Base-by-base conservation (phyloP, 2,888 invertebrate species). In the Caenorhabditis sp. region DNA sequence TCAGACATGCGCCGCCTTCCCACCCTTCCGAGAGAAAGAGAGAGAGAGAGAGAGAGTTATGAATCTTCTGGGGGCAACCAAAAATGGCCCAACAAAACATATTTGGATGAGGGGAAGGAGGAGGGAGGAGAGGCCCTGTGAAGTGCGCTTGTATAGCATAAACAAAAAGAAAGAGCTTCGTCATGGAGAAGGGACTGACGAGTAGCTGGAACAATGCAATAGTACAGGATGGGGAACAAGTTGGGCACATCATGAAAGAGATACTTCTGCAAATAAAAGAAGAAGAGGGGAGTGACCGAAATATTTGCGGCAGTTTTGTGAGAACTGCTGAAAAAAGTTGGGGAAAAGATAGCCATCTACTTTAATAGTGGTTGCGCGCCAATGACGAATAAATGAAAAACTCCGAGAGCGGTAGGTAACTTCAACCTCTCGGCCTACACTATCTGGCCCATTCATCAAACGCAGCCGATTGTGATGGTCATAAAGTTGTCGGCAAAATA, bases 1-100 rank as follows among this genome's bases (percentile, higher is more conserved):
- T 41, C 30, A 41, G 48, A 48, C 58, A 66, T 58, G 48, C 39
- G 24, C 66, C 45, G 43, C 63, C 35, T 41, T 20, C n/a, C 26
- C 32, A 20, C 39, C 22, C 22, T 32, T 26, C 48, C 45, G 35
- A 45, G 35, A 35, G 11, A 35, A 65, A 70, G 52, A 43, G 59
- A 35, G 53, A 70, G 59, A 58, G n/a, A n/a, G n/a, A n/a, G n/a
- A n/a, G n/a, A n/a, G n/a, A 70, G 70, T 70, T 70, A 70, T 70
- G 70, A 70, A 70, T 70, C 70, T 59, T 70, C 43, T 59, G 70
- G 70, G 68, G 68, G 39, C 56, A 39, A 22, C 55, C 55, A 45
- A 55, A 46, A 61, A 30, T 62, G 30, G 48, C 17, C 46, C 15
- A 35, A 55, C 52, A 32, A 65, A 55, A 46, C 30, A 55, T 65